These are phyloP conservation scores for Drosophila crucigera DNA, from an alignment of 2,888 invertebrate genomes.

Conservation along the genomic window DNA sequence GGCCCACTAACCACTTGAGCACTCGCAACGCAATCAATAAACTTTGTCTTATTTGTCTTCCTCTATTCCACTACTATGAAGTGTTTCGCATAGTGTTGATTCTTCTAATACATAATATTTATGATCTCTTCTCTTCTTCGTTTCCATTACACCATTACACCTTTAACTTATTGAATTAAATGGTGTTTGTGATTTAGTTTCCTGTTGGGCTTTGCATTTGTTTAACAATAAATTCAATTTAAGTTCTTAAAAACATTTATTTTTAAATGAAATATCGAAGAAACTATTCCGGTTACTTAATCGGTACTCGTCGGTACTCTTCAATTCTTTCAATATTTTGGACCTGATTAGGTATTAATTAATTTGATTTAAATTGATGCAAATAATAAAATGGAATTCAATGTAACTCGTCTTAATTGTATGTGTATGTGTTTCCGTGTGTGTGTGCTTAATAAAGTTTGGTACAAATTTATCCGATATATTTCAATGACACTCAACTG, in stretches of 20 bases:
- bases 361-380: not conserved
- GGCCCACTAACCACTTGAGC: slow-evolving; percentile 38
- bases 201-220: not conserved
- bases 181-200: not conserved
- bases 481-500: slow-evolving; percentile 17
- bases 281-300: not conserved
- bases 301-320: not conserved
- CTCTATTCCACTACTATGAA: not conserved
- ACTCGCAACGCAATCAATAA: slow-evolving; percentile 20
- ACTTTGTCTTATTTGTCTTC: slow-evolving; percentile 2
- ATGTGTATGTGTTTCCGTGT: not conserved
- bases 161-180: not conserved
- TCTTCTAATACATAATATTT: not conserved
- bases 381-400: not conserved
- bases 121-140: not conserved
- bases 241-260: too few species aligned
- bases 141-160: not conserved
- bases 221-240: not conserved
- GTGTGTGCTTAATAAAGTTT: not conserved
- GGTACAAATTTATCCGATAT: slow-evolving; percentile 12
- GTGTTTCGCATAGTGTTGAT: not conserved
- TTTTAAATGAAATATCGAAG: not conserved
- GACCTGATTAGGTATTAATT: not conserved
- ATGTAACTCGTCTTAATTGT: not conserved
- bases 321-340: not conserved